Evolutionary conservation across 2,797 vertebrate species (phyloP).

Genomic region (Echeneis naucrates): DNA sequence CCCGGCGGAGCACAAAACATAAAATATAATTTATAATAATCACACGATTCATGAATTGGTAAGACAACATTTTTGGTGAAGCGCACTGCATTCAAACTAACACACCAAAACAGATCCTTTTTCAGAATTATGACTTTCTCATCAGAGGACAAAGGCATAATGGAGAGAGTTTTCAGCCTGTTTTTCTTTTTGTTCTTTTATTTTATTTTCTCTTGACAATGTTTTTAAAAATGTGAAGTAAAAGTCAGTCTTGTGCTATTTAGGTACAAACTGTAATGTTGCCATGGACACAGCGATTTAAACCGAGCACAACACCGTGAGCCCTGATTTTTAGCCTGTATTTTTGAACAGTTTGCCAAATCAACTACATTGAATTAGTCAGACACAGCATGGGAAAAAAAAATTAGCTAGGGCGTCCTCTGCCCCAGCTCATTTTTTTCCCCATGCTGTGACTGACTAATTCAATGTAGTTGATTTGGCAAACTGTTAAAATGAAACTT

Average conservation of each 20-base stretch:
- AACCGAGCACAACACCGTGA: background rate
- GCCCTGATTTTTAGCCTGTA: background rate
- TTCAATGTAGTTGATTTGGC: too few relatives aligned
- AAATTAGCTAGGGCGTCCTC: too few relatives aligned
- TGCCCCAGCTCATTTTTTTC: too few relatives aligned
- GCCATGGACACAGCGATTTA: too few relatives aligned
- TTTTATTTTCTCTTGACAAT: too few relatives aligned
- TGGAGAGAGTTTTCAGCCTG: background rate
- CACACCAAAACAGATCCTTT: background rate
- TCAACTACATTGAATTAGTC: too few relatives aligned
- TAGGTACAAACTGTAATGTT: too few relatives aligned
- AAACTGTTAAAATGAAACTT: too few relatives aligned
- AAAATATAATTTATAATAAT: constrained; percentile 31
- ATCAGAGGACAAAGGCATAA: background rate
- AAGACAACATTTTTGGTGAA: background rate
- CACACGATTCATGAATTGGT: constrained; percentile 9
- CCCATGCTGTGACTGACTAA: too few relatives aligned
- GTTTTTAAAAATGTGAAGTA: background rate
- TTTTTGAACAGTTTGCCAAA: background rate
- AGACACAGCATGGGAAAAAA: too few relatives aligned
- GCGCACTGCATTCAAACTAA: background rate
- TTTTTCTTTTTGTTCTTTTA: too few relatives aligned
- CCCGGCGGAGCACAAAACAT: constrained; percentile 27
- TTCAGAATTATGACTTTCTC: background rate
- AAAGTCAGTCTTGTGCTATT: too few relatives aligned